phyloP scores from a whole-genome alignment of 2,888 invertebrate genomes.

The Clitarchus hookeri region DNA sequence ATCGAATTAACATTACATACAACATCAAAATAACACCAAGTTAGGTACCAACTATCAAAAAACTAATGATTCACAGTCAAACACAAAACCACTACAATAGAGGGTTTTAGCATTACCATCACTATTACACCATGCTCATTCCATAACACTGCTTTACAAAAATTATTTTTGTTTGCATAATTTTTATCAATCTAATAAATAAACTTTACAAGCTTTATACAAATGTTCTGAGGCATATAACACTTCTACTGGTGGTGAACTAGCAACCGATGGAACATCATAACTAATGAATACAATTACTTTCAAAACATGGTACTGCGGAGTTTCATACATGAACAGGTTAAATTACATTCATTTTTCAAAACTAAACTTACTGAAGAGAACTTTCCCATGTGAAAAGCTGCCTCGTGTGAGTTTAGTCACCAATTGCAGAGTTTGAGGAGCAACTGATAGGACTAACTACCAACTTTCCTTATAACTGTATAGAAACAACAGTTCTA shows the following conservation, averaged over 20 bases:
- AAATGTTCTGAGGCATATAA: neutral
- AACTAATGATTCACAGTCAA: neutral
- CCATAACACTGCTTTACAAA: neutral
- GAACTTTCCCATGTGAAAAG: neutral
- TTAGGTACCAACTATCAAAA: neutral
- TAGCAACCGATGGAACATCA: too few relatives aligned
- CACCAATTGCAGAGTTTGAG: too few relatives aligned
- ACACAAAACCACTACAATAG: neutral
- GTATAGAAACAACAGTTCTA: too few relatives aligned
- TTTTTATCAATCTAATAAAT: neutral
- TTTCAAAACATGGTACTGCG: neutral
- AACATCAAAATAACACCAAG: slow-evolving; percentile 34
- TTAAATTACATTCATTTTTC: neutral
- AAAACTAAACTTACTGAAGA: neutral
- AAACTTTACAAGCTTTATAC: slow-evolving; percentile 2
- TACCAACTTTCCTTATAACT: too few relatives aligned
- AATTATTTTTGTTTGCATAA: neutral
- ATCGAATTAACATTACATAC: slow-evolving; percentile 39
- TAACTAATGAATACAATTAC: neutral
- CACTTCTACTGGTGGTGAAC: neutral
- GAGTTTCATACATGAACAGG: neutral
- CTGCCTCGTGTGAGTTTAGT: neutral
- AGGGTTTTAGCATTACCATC: neutral
- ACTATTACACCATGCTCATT: neutral
- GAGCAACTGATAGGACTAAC: too few relatives aligned